Evolutionary conservation across 1,140 invertebrate genomes (phyloP).

Genomic region (Druon quercuslanigerum): DNA sequence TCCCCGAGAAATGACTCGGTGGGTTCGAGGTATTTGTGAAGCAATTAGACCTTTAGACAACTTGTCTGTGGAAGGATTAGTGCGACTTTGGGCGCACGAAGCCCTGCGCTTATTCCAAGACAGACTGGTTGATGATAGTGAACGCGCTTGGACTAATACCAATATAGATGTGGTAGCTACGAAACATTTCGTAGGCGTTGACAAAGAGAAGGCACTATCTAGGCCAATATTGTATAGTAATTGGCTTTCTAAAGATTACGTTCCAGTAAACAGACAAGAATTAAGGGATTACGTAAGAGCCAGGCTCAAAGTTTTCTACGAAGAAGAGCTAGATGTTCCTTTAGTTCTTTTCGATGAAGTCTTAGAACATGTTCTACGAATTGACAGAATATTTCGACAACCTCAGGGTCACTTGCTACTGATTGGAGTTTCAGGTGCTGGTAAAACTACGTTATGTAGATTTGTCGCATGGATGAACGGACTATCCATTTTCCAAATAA

Average conservation of each 20-base stretch:
- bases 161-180: slow-evolving; percentile 96
- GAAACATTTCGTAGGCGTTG: slow-evolving; percentile 96
- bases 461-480: slow-evolving; percentile 99
- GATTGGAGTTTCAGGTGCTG: slow-evolving; percentile 98
- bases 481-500: slow-evolving; percentile 97
- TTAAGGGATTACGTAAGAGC: slow-evolving; percentile 97
- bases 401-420: slow-evolving; percentile 97
- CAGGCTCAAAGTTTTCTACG: slow-evolving; percentile 98
- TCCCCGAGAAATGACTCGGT: slow-evolving; percentile 99
- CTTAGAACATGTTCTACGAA: slow-evolving; percentile 97
- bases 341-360: slow-evolving; percentile 99
- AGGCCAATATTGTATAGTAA: slow-evolving; percentile 98
- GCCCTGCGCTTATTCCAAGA: slow-evolving; percentile 98
- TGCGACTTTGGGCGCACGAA: slow-evolving; percentile 99
- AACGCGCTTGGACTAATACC: slow-evolving; percentile 98
- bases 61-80: slow-evolving; percentile 93
- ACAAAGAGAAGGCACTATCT: slow-evolving; percentile 88
- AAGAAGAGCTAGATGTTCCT: slow-evolving; percentile 99
- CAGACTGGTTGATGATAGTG: slow-evolving; percentile 94
- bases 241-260: slow-evolving; percentile 99
- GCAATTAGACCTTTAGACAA: slow-evolving; percentile 96
- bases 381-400: slow-evolving; percentile 99
- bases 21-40: slow-evolving; percentile 99
- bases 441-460: slow-evolving; percentile 98
- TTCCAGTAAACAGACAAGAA: slow-evolving; percentile 96